Evolutionary conservation across 2,113 vertebrate genomes (phyloP), one percentile per base, ranked within the genome.

Genomic region (Eurystomus gularis): DNA sequence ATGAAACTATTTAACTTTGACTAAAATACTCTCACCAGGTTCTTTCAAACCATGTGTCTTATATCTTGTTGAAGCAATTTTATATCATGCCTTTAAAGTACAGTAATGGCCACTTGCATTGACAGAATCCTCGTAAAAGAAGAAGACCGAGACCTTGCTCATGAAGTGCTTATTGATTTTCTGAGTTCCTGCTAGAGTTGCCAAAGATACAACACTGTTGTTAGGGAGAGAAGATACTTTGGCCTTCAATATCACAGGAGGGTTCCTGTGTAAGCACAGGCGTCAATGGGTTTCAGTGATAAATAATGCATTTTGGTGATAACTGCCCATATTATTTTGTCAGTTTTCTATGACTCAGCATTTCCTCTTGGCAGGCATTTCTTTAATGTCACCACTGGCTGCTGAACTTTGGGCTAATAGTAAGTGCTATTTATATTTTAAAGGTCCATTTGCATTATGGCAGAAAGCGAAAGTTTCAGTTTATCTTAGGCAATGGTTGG

Each of bases 141-240:
- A 98, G 98, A 98, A 96, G 98, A 97, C 97, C 58, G 85, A 97
- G 98, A 98, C 98, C 98, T 98, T 96, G 95, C 98, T 98, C 98
- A 97, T 98, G 98, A 98, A 98, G 98, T 97, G 97, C 94, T 57
- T 98, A 98, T 98, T 98, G 98, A 98, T 98, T 98, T 98, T 98
- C 96, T 54, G 82, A 98, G 97, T 97, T 97, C 97, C 98, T 97
- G 97, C 97, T 97, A 85, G 96, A 98, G 98, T 98, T 98, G 97
- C 98, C 98, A 98, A 97, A 98, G 98, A 98, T 98, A 98, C 97
- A 98, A 98, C 97, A 73, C 93, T 97, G 97, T 97, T 98, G 97
- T 98, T 98, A 97, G 96, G 94, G 98, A 98, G 95, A 98, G 96
- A 94, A 97, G 96, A 96, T 94, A 96, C 97, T 97, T 97, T 97